Conservation (phyloP, 2,113 vertebrate species). For the Petaurus breviceps region DNA sequence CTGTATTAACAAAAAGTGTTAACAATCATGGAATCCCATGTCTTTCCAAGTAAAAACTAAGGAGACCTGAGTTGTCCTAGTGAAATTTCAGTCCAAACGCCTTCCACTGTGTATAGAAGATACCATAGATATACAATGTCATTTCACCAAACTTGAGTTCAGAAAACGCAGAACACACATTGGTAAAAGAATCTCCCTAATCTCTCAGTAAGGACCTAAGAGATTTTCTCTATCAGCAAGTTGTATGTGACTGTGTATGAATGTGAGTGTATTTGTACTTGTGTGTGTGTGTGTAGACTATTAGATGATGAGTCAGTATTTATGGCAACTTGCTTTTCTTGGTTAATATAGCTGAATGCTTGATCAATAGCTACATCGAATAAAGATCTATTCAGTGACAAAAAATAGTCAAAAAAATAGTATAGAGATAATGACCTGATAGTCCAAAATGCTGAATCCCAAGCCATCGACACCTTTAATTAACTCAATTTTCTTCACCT, state of each 20-base stretch:
- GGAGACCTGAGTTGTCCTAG: not conserved
- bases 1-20: not conserved
- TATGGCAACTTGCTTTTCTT: not conserved
- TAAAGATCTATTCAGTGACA: not conserved
- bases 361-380: not conserved
- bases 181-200: not conserved
- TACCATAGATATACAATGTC: not conserved
- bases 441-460: constrained; percentile 98
- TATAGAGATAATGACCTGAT: constrained; percentile 89
- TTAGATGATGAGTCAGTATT: not conserved
- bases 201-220: not conserved
- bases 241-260: not conserved
- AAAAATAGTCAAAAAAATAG: not conserved
- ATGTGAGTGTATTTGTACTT: not conserved
- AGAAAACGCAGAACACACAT: not conserved
- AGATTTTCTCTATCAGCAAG: not conserved
- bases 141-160: not conserved
- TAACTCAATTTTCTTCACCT: constrained; percentile 90
- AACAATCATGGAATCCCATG: not conserved
- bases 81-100: not conserved
- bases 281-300: not conserved
- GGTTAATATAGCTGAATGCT: not conserved
- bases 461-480: constrained; percentile 91
- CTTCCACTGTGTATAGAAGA: not conserved
- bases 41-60: not conserved